Evolutionary conservation across 1,140 invertebrate species (phyloP), one percentile per base, ranked within the genome.

Genomic region (Campoletis sonorensis): DNA sequence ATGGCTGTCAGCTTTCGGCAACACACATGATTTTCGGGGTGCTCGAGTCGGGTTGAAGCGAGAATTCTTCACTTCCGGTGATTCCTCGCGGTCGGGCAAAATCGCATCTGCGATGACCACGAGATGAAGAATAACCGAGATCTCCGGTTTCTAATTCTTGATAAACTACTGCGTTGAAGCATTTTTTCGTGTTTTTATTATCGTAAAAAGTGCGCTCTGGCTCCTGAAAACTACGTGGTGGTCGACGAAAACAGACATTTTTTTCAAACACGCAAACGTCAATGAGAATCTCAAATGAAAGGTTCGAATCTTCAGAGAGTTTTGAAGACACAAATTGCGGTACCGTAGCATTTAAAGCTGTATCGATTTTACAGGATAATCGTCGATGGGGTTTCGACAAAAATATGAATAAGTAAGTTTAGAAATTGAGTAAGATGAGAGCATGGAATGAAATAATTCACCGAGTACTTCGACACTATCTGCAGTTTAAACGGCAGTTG

Each of bases 71-170:
- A 78, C 2, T 18, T 45, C 11, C 18, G 21, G 3, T 45, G 27
- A 1, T 76, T 54, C 49, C 18, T 45, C 51, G 30, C 54, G 72
- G 51, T 54, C 51, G 54, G 5, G 79, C 49, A 64, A 70, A 64
- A 27, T 81, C 79, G 79, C 70, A 72, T 75, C 71, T 68, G 51
- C 51, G 79, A 40, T 13, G 21, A 70, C 23, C 11, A 27, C 13
- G 49, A 75, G 40, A 26, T 58, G 49, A 45, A 15, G 10, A 21
- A 51, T 4, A 26, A 58, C 58, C 21, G 49, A 61, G 45, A n/a
- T 54, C n/a, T 16, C 49, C 26, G 15, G 21, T 21, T 58, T 7
- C 4, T 30, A 67, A 30, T 18, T 75, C 18, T 13, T 11, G 21
- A 18, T 2, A 23, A 40, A 49, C 40, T 13, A 54, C n/a, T 10